These are phyloP conservation scores for Pseudorhiza aurosa DNA, from an alignment of 30 jellyfish, hydroid and myxozoan genomes.

Conservation along the genomic window DNA sequence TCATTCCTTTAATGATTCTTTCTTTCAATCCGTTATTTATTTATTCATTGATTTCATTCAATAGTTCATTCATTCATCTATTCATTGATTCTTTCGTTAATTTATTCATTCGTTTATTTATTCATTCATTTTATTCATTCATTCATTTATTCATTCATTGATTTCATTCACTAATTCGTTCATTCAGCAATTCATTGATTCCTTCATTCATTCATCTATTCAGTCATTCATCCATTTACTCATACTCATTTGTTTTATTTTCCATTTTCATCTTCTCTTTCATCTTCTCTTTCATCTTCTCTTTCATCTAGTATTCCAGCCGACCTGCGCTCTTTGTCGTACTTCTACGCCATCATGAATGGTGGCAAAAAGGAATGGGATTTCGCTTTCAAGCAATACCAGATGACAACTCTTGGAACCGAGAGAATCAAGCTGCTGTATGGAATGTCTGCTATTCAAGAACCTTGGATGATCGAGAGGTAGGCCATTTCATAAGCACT, in stretches of 20 bases:
- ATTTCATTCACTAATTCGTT: no score
- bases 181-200: background rate
- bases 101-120: no score
- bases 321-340: constrained; percentile 72
- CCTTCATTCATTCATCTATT: no score
- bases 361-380: constrained; percentile 92
- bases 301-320: no score
- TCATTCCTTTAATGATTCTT: no score
- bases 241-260: background rate
- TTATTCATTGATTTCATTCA: no score
- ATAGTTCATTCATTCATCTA: no score
- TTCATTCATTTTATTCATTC: no score
- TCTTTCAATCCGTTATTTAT: no score
- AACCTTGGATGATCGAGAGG: constrained; percentile 90
- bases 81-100: no score
- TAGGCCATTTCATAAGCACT: background rate
- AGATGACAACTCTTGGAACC: constrained; percentile 65
- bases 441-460: constrained; percentile 93
- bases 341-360: constrained; percentile 75
- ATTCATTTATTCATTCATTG: no score
- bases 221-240: no score
- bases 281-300: constrained; percentile 9
- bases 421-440: constrained; percentile 71
- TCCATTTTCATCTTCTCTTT: background rate
- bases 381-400: constrained; percentile 65